phyloP scores from a whole-genome alignment of 1,140 invertebrate species.

The Micrasema longulum region DNA sequence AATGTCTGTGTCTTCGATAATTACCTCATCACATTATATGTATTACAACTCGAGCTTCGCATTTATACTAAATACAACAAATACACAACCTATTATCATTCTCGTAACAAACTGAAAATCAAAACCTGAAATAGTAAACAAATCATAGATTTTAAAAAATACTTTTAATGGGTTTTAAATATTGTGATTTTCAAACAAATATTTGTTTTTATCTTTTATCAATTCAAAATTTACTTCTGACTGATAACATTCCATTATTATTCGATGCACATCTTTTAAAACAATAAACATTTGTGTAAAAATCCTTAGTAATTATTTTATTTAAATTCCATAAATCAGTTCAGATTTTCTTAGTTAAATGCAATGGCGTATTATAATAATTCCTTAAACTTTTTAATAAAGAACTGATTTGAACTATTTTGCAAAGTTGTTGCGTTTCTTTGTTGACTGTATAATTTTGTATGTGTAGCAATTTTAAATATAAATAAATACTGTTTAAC shows the following conservation, averaged over 20 bases:
- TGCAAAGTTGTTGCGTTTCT: constrained; percentile 42
- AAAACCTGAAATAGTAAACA: no score
- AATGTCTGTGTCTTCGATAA: no score
- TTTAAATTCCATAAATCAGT: neutral
- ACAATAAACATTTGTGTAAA: neutral
- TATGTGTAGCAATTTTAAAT: constrained; percentile 32
- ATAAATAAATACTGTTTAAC: constrained; percentile 11
- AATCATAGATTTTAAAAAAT: constrained; percentile 1
- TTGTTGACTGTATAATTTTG: constrained; percentile 31
- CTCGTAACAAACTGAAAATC: no score
- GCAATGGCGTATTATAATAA: neutral
- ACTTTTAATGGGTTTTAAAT: neutral
- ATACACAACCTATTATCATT: no score
- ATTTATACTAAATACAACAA: no score
- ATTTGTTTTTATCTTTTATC: neutral
- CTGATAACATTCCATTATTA: neutral
- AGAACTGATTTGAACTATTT: constrained; percentile 13
- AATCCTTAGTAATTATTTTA: neutral
- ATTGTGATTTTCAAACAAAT: neutral
- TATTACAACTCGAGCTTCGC: no score
- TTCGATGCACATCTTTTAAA: neutral
- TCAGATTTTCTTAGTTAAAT: neutral
- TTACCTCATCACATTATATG: no score
- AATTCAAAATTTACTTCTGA: neutral
- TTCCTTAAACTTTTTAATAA: neutral